Base-by-base conservation (phyloP, 2,888 invertebrate species). In the Cactoblastis cactorum region DNA sequence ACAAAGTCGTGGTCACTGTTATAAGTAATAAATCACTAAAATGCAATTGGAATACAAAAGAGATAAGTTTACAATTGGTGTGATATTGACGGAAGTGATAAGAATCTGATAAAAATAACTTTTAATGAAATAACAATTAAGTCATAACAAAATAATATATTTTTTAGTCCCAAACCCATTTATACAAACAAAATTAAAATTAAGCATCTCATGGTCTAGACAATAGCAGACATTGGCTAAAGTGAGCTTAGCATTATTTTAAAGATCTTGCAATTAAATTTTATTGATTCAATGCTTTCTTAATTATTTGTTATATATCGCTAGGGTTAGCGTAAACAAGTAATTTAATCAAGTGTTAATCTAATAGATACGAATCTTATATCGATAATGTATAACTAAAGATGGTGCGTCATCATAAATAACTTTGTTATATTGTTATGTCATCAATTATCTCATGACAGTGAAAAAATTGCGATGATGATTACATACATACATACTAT, bases 391-490 rank as follows among this genome's bases (percentile, higher is more conserved):
- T 3, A 18, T 3, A 15, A 24, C 41, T 14, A 22, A 41, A 41
- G 28, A n/a, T 2, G 14, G n/a, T 24, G 14, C 14, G 24, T 14
- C 5, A 14, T 24, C 24, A 8, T 2, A 41, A 12, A 14, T 14
- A 12, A 8, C 28, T 28, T 0, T 22, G 22, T 5, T 28, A 43
- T n/a, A n/a, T n/a, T n/a, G n/a, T 28, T 43, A 28, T 43, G 17
- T 32, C 43, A 28, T 22, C 28, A 43, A 43, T 43, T 43, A 43
- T 15, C 43, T 28, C 43, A 41, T 22, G 39, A n/a, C 12, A 22
- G 22, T 41, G 22, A 41, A 5, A 1, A 32, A 43, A 28, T 28
- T 43, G 43, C 43, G 4, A 11, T 5, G 15, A 43, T 43, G 28
- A 43, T 43, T 17, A 24, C n/a, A n/a, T n/a, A n/a, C n/a, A n/a